Evolutionary conservation across 2,113 vertebrate species (phyloP), one percentile per base, ranked within the genome.

Genomic region (Sylvietta virens): DNA sequence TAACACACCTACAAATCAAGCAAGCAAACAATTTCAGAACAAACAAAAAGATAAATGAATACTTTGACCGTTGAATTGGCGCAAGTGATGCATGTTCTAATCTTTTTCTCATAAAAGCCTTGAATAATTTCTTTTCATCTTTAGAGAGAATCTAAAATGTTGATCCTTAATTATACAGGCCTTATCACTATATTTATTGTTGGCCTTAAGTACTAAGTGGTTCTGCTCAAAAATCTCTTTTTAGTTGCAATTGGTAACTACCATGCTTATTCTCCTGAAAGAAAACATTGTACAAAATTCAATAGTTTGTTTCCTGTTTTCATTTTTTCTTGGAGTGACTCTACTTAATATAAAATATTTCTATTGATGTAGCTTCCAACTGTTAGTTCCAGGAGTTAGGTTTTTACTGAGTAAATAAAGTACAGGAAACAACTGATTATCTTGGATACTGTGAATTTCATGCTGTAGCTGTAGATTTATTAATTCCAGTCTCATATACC

Each of bases 401-500:
- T 58, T 96, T 58, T 88, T 80, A n/a, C 24, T 93, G 78, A 94
- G 39, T 79, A 97, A 97, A 93, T 64, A 94, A 65, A 86, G 12
- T 37, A 22, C 56, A 77, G 81, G 86, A 97, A 96, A 27, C 61
- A 95, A 78, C 35, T 88, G 88, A 83, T 96, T 88, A 79, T 97
- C 82, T 82, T 78, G 35, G 30, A 69, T 85, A 21, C 54, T 88
- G 30, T 82, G 73, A 95, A 89, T 96, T 89, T 79, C 84, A 94
- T 82, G 82, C 45, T 92, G 17, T 54, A 86, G 50, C 22, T 88
- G 27, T 94, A 89, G 53, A 42, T 96, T 54, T 79, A 67, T 92
- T 93, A 94, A 90, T 96, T 96, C 91, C 58, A 91, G 35, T 45
- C 31, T 60, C 16, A 4, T 50, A 65, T 23, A 93, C 45, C 78